Base-by-base conservation (phyloP, 2,888 invertebrate genomes). In the Ceraclea dissimilis region DNA sequence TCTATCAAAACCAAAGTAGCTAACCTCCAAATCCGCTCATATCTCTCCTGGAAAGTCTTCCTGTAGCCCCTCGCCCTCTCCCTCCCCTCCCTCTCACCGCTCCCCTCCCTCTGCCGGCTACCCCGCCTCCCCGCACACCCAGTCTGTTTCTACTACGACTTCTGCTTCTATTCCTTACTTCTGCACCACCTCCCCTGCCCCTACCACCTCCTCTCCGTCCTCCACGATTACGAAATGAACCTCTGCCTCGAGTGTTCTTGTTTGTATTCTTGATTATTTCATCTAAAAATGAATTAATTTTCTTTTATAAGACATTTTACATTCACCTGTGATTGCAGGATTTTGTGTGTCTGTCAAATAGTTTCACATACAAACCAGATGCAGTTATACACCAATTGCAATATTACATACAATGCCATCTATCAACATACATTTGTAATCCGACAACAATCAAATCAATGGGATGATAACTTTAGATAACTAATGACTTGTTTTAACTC, bases 201-300 rank as follows among this genome's bases (percentile, higher is more conserved):
- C 26, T 5, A 2, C 48, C 53, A 11, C 53, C 47, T 21, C 48
- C 49, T 33, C 49, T 22, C 11, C 21, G 2, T n/a, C 33, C 19
- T 16, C 49, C 54, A 5, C 54, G 39, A 13, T 39, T 39, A 39
- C 39, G 48, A 46, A 53, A 53, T 6, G 33, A n/a, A 6, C 54
- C 54, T n/a, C 59, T 44, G 5, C 56, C 59, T 2, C 54, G n/a
- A 16, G 49, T 52, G 4, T 22, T 49, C 16, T 43, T 49, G 13
- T 46, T n/a, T 16, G 51, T 59, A 21, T 54, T 56, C 26, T 59
- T 53, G 19, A 59, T 59, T n/a, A 59, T 59, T n/a, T 59, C 56
- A 33, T 59, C 59, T 59, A 47, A 51, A 59, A 59, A 17, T 13
- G 10, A 4, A 34, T 18, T 2, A 47, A 47, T 47, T 5, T 17